Percentiles rank a stretch among this genome's conserved stretches.
Evolutionary conservation across 1,140 invertebrate genomes (phyloP).

Genomic region (Drosophila pachea): DNA sequence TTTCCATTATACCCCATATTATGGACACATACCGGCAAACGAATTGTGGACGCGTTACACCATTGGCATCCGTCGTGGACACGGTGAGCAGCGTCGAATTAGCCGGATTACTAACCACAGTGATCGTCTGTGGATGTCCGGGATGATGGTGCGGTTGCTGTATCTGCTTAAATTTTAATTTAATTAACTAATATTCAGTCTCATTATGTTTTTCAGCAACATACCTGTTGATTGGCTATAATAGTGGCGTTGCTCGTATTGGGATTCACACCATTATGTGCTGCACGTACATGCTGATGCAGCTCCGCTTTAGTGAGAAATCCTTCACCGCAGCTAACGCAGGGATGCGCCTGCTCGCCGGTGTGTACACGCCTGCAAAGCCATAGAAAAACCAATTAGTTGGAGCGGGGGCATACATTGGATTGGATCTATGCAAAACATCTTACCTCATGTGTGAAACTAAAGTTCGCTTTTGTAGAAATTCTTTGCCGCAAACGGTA

Average conservation of each 20-base stretch:
- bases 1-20: too few species aligned
- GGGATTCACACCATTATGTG: conserved; percentile 79
- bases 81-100: conserved; percentile 74
- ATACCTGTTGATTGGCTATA: conserved; percentile 73
- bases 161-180: conserved; percentile 65
- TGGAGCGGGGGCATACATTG: not conserved
- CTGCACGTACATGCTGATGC: conserved; percentile 84
- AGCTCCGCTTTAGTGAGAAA: conserved; percentile 86
- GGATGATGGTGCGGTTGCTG: conserved; percentile 79
- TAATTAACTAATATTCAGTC: conserved; percentile 8
- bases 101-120: conserved; percentile 75
- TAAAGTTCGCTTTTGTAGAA: conserved; percentile 89
- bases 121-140: conserved; percentile 78
- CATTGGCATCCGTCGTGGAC: conserved; percentile 67
- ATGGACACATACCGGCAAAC: conserved; percentile 75
- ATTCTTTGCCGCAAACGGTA: conserved; percentile 89
- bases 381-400: not conserved
- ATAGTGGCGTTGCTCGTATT: conserved; percentile 79
- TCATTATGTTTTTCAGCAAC: not conserved
- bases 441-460: conserved; percentile 86
- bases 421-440: not conserved
- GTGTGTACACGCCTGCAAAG: conserved; percentile 79
- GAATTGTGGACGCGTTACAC: conserved; percentile 71
- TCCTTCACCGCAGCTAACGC: conserved; percentile 87
- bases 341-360: conserved; percentile 83